Base-by-base conservation (phyloP, 2,888 invertebrate species). In the Spisula solida region DNA sequence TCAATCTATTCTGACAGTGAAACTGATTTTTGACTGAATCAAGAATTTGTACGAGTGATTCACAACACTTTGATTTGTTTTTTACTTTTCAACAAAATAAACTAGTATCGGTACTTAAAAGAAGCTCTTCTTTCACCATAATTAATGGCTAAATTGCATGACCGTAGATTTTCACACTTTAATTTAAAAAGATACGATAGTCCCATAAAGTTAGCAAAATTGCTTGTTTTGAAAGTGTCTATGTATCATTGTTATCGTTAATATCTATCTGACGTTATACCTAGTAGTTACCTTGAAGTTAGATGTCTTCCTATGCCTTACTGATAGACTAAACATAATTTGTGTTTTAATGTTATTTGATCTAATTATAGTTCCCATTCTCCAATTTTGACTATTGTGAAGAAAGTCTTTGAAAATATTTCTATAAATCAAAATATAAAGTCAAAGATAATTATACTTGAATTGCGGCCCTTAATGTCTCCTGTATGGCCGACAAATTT, bases 381-480 rank as follows among this genome's bases (percentile, higher is more conserved):
- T 34, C 31, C 31, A 34, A 25, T 75, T 75, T 34, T 34, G 29
- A 18, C 75, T 75, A 34, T 31, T 75, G 29, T 31, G 18, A 75
- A 75, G 2, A 31, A 75, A 75, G 29, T 75, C 29, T 75, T 75
- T 34, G 75, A 31, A 31, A 75, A 14, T 10, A 12, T 75, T 16
- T 75, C 34, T 75, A 75, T 75, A 75, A 75, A 75, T 75, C 75
- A 75, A 75, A 75, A 75, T 75, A 75, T 18, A 16, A 16, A 31
- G 18, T 75, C 75, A 75, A 75, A 34, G 31, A 75, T 75, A 75
- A 75, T 75, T 2, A 18, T 31, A 41, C 16, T 16, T 75, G 31
- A 75, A 34, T 75, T 34, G 16, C 14, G 18, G 34, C 29, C 31
- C 14, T 75, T 34, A 25, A 75, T 75, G 34, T 75, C 75, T 34